phyloP scores from a whole-genome alignment of 2,797 vertebrate species.

The Euphonia xanthogaster region DNA sequence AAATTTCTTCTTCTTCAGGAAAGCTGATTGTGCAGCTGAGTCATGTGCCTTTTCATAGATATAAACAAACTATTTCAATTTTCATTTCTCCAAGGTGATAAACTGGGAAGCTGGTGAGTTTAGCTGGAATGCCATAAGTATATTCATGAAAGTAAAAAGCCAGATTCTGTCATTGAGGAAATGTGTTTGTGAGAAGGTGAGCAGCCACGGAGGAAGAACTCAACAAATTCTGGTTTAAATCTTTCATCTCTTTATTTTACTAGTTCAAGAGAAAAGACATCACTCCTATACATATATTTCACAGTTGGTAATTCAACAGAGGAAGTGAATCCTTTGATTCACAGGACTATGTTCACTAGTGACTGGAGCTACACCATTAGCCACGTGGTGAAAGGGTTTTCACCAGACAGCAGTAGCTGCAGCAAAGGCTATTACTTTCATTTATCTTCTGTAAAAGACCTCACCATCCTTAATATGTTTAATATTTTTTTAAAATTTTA shows the following conservation, averaged over 20 bases:
- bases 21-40: neutral
- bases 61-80: neutral
- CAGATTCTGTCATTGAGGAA: neutral
- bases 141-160: neutral
- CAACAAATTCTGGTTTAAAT: neutral
- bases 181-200: neutral
- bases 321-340: neutral
- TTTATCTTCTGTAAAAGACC: neutral
- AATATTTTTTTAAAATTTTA: neutral
- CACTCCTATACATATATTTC: neutral
- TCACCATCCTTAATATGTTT: neutral
- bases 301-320: neutral
- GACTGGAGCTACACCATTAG: neutral
- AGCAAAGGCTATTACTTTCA: neutral
- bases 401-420: neutral
- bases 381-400: fast-evolving
- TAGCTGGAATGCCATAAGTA: neutral
- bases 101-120: neutral
- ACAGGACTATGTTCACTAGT: neutral
- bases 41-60: neutral
- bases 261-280: neutral
- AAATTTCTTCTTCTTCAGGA: neutral
- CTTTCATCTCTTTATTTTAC: neutral
- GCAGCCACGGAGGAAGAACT: neutral
- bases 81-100: neutral